Conservation (phyloP, 1,140 invertebrate species). For the Sminthurinus signatus region DNA sequence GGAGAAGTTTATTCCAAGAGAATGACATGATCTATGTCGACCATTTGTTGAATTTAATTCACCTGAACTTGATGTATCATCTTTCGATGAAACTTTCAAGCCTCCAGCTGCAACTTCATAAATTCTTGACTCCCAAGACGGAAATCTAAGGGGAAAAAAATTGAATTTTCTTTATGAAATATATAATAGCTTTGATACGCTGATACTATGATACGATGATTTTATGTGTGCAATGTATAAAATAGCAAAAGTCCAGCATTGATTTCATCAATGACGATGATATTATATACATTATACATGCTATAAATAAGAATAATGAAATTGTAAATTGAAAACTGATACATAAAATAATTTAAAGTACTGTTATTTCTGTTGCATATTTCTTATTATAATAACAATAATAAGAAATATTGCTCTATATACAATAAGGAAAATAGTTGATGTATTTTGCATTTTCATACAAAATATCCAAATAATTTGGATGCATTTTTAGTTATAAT, state of each 20-base stretch:
- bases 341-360: too few species aligned
- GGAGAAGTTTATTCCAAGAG: conserved; percentile 46
- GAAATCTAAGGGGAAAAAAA: conserved; percentile 64
- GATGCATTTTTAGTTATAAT: background rate
- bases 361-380: too few species aligned
- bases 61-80: conserved; percentile 38
- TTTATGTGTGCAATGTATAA: conserved; percentile 37
- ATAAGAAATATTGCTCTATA: too few species aligned
- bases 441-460: too few species aligned
- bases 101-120: conserved; percentile 85
- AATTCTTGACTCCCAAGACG: conserved; percentile 90
- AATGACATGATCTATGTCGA: conserved; percentile 33
- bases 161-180: background rate
- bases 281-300: too few species aligned
- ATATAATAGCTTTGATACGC: conserved; percentile 6
- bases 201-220: background rate
- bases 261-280: too few species aligned
- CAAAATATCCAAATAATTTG: too few species aligned
- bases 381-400: too few species aligned
- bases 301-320: too few species aligned
- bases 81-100: conserved; percentile 50
- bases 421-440: too few species aligned
- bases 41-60: conserved; percentile 31
- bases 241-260: too few species aligned
- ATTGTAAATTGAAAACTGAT: too few species aligned